A percentile compares a stretch with the other conserved stretches of the same genome.
phyloP scores from a whole-genome alignment of 1,140 invertebrate species.

The Episyrphus balteatus region DNA sequence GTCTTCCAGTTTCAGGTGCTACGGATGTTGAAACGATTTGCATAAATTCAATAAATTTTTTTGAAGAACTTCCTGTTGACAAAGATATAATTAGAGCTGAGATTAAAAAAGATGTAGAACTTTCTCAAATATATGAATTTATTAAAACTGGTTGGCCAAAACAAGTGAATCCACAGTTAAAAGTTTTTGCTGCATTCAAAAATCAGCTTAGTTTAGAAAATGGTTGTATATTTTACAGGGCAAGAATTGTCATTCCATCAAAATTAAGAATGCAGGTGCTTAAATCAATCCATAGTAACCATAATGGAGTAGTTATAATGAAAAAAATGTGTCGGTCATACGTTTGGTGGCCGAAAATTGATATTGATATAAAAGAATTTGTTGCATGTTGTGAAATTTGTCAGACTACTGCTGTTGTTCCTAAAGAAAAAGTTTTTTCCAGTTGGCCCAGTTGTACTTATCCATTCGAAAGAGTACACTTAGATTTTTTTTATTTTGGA shows the following conservation, averaged over 20 bases:
- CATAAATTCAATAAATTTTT: conserved; percentile 1
- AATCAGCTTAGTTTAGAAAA: conserved; percentile 16
- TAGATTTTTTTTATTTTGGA: conserved; percentile 2
- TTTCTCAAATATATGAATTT: conserved; percentile 6
- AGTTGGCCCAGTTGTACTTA: conserved; percentile 4
- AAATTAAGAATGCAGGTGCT: no score
- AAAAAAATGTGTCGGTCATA: no score
- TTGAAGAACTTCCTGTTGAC: neutral
- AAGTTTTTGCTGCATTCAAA: conserved; percentile 1
- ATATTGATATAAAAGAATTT: no score
- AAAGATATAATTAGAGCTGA: neutral
- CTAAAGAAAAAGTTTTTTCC: neutral
- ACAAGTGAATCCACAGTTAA: neutral
- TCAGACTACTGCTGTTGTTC: neutral
- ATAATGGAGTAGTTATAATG: no score
- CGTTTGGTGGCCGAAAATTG: no score
- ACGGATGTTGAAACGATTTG: neutral
- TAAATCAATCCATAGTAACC: no score
- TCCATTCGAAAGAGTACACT: conserved; percentile 11
- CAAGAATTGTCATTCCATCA: conserved; percentile 1
- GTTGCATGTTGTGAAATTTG: conserved; percentile 6
- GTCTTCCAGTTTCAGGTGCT: conserved; percentile 1
- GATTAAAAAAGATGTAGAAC: neutral
- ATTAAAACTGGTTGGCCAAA: conserved; percentile 18
- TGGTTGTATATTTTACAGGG: no score